phyloP scores from a whole-genome alignment of 2,113 vertebrate genomes.

The Electrona antarctica region DNA sequence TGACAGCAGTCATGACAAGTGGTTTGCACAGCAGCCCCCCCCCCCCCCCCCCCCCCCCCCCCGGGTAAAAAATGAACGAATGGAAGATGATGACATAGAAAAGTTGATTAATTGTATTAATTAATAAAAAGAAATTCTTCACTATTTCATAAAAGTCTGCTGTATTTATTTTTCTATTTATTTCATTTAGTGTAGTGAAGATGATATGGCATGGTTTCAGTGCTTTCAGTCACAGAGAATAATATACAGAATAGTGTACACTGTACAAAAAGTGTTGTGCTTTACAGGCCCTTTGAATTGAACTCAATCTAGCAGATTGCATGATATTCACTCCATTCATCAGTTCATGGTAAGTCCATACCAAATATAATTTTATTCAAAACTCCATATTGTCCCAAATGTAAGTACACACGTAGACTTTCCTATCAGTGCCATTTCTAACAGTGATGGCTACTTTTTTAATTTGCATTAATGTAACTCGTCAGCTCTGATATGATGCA shows the following conservation, averaged over 20 bases:
- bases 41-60: constrained; percentile 70
- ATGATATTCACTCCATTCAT: background rate
- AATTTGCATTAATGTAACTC: background rate
- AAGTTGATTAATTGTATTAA: background rate
- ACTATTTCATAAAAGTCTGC: too few relatives aligned
- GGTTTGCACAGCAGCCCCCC: constrained; percentile 69
- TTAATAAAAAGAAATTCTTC: too few relatives aligned
- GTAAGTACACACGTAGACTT: background rate
- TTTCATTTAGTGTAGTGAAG: background rate
- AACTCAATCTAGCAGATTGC: background rate
- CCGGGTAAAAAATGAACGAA: constrained; percentile 62
- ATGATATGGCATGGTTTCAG: background rate
- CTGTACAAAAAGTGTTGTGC: too few relatives aligned
- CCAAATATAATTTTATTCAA: background rate
- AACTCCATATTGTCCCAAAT: constrained; percentile 1
- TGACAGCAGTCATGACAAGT: constrained; percentile 81
- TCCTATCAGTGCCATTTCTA: constrained; percentile 10
- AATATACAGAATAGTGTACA: too few relatives aligned
- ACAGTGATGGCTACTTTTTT: constrained; percentile 10
- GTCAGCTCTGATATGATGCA: background rate
- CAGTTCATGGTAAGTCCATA: background rate
- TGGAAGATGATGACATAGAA: constrained; percentile 52
- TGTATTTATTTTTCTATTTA: background rate
- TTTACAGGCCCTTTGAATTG: background rate
- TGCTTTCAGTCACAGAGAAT: too few relatives aligned